Base-by-base conservation (phyloP, 2,797 vertebrate genomes). In the Sebastes kiyomatsui region DNA sequence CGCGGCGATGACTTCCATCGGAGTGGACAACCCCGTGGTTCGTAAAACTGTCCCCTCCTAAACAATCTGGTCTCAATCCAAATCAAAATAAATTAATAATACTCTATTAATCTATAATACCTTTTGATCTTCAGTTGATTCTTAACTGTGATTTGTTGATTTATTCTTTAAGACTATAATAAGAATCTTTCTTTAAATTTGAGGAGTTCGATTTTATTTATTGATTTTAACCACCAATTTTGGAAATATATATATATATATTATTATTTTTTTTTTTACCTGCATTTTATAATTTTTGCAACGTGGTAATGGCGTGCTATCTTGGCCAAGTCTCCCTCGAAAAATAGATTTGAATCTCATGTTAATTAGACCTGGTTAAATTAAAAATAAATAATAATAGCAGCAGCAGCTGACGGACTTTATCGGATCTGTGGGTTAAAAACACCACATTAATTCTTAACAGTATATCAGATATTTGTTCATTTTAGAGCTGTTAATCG, bases 11-110 rank as follows among this genome's bases (percentile, higher is more conserved):
- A 28, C 2, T 4, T 58, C 55, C 9, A 20, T 46, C 0, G 72
- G 66, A 28, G 0, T 52, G 13, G 9, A 77, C 5, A 80, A 85
- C 60, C 6, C 11, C 0, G 52, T 22, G 89, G 91, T 93, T 75
- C 25, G 88, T 92, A 68, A 74, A 81, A 46, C 61, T 3, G 7
- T 58, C 2, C 2, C 13, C 28, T 42, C 25, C 5, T 20, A 16
- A 60, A 22, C 11, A 2, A 2, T 16, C 38, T 10, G 20, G 8
- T n/a, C 42, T 70, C 12, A 77, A 59, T 30, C 35, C 13, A n/a
- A 20, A 69, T 64, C 28, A 0, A 38, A 67, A 70, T 58, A 0
- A 12, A 7, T 38, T 12, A 54, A 54, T 42, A 42, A 14, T 14
- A 38, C 28, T 30, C 28, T 30, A 30, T 30, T 32, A 32, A 35